Conservation (phyloP, 2,113 vertebrate genomes). For the Marmota flaviventris region DNA sequence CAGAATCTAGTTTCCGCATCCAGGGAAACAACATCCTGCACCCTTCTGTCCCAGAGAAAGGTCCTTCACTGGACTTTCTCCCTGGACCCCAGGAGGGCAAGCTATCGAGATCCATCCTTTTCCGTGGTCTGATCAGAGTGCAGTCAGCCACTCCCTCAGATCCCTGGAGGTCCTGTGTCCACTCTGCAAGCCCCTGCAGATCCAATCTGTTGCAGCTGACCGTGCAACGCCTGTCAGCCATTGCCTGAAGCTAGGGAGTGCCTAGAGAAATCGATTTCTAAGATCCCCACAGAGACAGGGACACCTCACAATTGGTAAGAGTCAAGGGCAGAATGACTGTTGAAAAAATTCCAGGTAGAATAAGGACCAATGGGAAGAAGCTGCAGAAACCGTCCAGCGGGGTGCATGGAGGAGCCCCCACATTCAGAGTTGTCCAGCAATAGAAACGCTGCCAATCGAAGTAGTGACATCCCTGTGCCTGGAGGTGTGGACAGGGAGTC, state of each 20-base stretch:
- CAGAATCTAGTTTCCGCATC: not conserved
- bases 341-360: not conserved
- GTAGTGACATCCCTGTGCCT: not conserved
- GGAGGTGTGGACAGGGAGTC: not conserved
- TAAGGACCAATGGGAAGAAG: not conserved
- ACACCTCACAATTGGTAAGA: not conserved
- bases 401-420: not conserved
- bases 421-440: not conserved
- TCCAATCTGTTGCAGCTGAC: not conserved
- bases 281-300: not conserved
- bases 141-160: not conserved
- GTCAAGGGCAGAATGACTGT: not conserved
- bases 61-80: not conserved
- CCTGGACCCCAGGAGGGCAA: not conserved
- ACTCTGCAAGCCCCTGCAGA: not conserved
- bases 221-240: not conserved
- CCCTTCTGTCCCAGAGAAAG: not conserved
- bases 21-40: not conserved
- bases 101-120: not conserved
- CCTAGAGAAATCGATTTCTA: not conserved
- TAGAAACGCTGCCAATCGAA: not conserved
- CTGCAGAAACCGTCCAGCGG: not conserved
- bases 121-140: not conserved
- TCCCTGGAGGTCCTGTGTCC: not conserved
- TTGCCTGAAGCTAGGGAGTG: not conserved